Percentiles rank a stretch among this genome's conserved stretches.
Evolutionary conservation across 1,140 invertebrate species (phyloP).

Genomic region (Bombus ignitus): DNA sequence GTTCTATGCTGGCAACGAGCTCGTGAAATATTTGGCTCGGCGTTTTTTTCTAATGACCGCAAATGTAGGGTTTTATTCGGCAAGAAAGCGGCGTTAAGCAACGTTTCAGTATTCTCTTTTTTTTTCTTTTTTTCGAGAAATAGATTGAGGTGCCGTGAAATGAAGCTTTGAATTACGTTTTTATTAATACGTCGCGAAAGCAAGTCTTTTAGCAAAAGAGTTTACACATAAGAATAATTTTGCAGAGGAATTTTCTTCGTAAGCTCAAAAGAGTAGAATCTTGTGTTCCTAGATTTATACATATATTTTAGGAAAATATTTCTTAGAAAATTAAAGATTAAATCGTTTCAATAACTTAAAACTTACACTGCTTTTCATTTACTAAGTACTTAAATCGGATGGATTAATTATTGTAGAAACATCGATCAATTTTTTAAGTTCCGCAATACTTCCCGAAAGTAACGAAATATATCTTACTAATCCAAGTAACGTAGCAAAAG

Average conservation of each 20-base stretch:
- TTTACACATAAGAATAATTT: not conserved
- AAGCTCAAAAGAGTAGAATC: too few relatives aligned
- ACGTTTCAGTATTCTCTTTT: not conserved
- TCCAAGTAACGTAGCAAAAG: not conserved
- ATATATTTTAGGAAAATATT: too few relatives aligned
- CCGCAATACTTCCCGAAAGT: not conserved
- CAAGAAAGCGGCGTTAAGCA: not conserved
- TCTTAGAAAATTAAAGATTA: too few relatives aligned
- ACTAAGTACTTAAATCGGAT: not conserved
- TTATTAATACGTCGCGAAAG: not conserved
- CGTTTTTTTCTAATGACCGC: slow-evolving; percentile 30
- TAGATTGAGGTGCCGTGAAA: not conserved
- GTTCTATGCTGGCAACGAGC: not conserved
- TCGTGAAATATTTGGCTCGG: slow-evolving; percentile 41
- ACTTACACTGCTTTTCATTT: too few relatives aligned
- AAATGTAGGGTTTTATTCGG: slow-evolving; percentile 21
- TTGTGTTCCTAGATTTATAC: too few relatives aligned
- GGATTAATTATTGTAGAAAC: not conserved
- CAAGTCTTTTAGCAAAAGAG: not conserved
- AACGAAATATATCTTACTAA: not conserved
- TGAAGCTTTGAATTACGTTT: not conserved
- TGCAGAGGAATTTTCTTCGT: not conserved
- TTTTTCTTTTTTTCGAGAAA: not conserved
- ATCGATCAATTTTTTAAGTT: not conserved
- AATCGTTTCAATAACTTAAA: too few relatives aligned